A percentile compares a stretch with the other conserved stretches of the same genome.
Evolutionary conservation across 2,888 invertebrate species (phyloP).

Genomic region (Heteropelma amictum): DNA sequence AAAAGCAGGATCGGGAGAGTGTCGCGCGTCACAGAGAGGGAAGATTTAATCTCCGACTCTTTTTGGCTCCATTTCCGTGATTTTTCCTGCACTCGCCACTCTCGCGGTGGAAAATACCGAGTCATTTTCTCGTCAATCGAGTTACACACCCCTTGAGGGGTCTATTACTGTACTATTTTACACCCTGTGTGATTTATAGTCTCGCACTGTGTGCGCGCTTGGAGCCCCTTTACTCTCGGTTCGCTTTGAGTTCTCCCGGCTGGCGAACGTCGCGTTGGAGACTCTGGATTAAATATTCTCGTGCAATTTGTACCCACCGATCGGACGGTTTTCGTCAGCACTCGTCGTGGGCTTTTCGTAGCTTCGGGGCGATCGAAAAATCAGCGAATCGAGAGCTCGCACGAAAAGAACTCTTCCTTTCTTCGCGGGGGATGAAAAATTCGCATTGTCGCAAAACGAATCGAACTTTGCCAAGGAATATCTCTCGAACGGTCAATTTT

Average conservation of each 20-base stretch:
- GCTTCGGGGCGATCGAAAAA: too few relatives aligned
- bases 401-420: too few relatives aligned
- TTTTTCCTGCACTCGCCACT: constrained; percentile 22
- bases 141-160: neutral
- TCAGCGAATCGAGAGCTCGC: too few relatives aligned
- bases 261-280: constrained; percentile 21
- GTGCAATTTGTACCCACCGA: constrained; percentile 13
- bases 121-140: constrained; percentile 51
- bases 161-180: constrained; percentile 27
- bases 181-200: too few relatives aligned
- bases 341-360: too few relatives aligned
- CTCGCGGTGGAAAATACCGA: constrained; percentile 46
- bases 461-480: too few relatives aligned
- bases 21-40: constrained; percentile 22
- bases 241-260: constrained; percentile 21
- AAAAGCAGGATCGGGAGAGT: constrained; percentile 5
- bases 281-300: constrained; percentile 45
- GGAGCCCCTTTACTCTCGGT: constrained; percentile 12
- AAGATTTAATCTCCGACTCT: constrained; percentile 39
- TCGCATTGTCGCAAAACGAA: too few relatives aligned
- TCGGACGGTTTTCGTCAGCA: too few relatives aligned
- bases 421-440: too few relatives aligned
- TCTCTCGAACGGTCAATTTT: too few relatives aligned
- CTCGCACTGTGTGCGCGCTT: constrained; percentile 27
- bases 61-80: constrained; percentile 28